Evolutionary conservation across 2,888 invertebrate genomes (phyloP).

Genomic region (Tetramorium bicarinatum): DNA sequence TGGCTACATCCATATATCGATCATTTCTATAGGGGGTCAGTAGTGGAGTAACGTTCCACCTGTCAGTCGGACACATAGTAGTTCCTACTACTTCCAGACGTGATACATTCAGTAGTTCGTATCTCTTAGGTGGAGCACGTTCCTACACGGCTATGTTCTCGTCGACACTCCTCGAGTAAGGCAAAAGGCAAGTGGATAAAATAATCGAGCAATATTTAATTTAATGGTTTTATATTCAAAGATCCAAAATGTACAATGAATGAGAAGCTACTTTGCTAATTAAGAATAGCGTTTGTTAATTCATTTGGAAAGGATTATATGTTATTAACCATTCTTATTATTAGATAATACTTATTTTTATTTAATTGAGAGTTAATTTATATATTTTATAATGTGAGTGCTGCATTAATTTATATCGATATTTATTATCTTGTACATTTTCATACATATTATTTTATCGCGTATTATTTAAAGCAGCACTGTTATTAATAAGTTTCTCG

Average conservation of each 20-base stretch:
- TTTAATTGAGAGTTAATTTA: not conserved
- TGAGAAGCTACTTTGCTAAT: not conserved
- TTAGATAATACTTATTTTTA: not conserved
- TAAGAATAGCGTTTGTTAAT: not conserved
- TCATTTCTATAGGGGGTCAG: slow-evolving; percentile 83
- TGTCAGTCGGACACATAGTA: slow-evolving; percentile 76
- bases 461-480: not conserved
- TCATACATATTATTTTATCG: slow-evolving; percentile 3
- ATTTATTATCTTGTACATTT: not conserved
- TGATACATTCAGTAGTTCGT: slow-evolving; percentile 59
- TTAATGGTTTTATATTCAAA: not conserved
- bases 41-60: slow-evolving; percentile 78
- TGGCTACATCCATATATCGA: slow-evolving; percentile 84
- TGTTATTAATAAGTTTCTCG: not conserved
- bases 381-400: not conserved
- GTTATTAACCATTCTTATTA: not conserved
- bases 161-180: slow-evolving; percentile 58
- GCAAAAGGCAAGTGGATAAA: slow-evolving; percentile 65
- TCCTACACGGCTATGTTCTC: slow-evolving; percentile 56
- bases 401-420: not conserved
- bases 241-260: not conserved
- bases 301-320: not conserved
- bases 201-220: not conserved
- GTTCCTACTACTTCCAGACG: slow-evolving; percentile 74
- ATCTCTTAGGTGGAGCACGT: slow-evolving; percentile 35